These are phyloP conservation scores for Gallinago stenura DNA, from an alignment of 2,797 vertebrate genomes.

Conservation along the genomic window DNA sequence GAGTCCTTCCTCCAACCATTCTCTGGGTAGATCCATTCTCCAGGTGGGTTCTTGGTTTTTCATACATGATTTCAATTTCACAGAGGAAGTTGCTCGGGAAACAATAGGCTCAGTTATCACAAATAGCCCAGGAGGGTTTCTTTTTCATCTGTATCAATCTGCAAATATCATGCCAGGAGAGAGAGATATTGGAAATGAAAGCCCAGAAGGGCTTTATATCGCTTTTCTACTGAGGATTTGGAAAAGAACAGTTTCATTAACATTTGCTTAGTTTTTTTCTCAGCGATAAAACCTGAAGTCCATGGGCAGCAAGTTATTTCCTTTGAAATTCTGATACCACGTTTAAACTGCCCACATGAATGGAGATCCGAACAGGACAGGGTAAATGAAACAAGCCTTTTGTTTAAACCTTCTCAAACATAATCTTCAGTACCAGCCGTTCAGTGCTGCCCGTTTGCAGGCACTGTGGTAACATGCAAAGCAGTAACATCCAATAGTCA, in stretches of 20 bases:
- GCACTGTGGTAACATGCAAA: neutral
- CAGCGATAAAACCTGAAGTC: neutral
- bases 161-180: neutral
- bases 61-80: neutral
- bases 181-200: neutral
- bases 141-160: neutral
- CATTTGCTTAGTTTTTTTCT: neutral
- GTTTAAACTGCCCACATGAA: neutral
- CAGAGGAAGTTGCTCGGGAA: neutral
- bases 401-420: neutral
- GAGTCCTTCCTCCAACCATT: neutral
- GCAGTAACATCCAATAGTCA: neutral
- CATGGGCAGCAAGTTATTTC: neutral
- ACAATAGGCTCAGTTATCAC: neutral
- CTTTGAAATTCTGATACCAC: neutral
- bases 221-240: neutral
- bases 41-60: neutral
- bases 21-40: neutral
- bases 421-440: neutral
- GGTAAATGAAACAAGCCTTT: neutral
- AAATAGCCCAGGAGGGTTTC: neutral
- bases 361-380: neutral
- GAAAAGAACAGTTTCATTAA: slow-evolving; percentile 3
- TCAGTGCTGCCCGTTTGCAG: accelerated
- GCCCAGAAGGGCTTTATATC: neutral